Conservation (phyloP, 2,888 invertebrate genomes). For the Rhodophaea formosa region DNA sequence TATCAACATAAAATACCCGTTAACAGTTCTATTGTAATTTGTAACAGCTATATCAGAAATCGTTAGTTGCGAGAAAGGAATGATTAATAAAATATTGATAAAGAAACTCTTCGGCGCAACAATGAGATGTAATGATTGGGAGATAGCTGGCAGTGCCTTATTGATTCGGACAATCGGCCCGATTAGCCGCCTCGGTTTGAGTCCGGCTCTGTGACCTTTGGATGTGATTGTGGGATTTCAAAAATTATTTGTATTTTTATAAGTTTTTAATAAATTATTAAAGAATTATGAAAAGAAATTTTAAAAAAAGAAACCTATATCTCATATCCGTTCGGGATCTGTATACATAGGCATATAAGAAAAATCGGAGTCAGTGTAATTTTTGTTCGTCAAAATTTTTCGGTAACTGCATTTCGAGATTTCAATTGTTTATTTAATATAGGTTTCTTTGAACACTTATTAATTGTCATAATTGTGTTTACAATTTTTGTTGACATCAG, state of each 20-base stretch:
- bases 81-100: constrained; percentile 36
- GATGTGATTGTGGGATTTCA: constrained; percentile 2
- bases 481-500: too few species aligned
- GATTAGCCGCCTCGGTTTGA: constrained; percentile 42
- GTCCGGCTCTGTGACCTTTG: neutral
- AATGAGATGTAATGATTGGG: constrained; percentile 47
- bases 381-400: too few species aligned
- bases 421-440: too few species aligned
- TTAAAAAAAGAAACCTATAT: too few species aligned
- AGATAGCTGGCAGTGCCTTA: constrained; percentile 45
- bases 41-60: constrained; percentile 12
- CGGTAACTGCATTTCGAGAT: too few species aligned
- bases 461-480: too few species aligned
- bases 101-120: constrained; percentile 27
- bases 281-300: too few species aligned
- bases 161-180: constrained; percentile 58
- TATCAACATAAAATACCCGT: constrained; percentile 2
- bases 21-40: constrained; percentile 11
- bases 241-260: neutral
- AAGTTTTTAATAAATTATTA: constrained; percentile 17
- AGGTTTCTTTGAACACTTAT: too few species aligned
- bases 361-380: too few species aligned
- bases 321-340: too few species aligned
- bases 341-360: too few species aligned
- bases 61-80: constrained; percentile 20